These are phyloP conservation scores for Oncopeltus fasciatus DNA, from an alignment of 1,140 invertebrate genomes.

Conservation along the genomic window DNA sequence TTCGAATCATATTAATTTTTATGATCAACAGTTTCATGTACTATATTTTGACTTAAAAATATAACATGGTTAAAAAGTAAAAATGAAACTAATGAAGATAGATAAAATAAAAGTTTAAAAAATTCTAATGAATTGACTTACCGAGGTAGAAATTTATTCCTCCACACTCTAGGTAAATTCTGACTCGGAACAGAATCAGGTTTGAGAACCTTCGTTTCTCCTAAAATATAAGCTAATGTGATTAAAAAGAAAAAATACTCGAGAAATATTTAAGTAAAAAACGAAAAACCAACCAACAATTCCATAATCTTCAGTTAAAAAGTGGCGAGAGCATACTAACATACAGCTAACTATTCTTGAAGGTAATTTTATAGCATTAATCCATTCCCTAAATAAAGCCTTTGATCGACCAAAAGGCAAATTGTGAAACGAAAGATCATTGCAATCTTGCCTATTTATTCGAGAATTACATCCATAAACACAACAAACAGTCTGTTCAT, in stretches of 20 bases:
- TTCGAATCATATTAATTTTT: neutral
- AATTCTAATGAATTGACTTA: neutral
- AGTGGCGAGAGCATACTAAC: conserved; percentile 11
- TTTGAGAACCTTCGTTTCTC: conserved; percentile 11
- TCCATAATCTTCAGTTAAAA: conserved; percentile 4
- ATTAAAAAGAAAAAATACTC: neutral
- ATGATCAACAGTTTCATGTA: neutral
- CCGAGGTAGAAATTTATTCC: conserved; percentile 19
- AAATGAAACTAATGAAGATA: neutral
- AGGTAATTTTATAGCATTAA: conserved; percentile 12
- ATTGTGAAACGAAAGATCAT: neutral
- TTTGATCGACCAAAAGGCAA: neutral
- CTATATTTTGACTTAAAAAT: neutral
- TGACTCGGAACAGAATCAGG: conserved; percentile 13
- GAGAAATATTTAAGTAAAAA: neutral
- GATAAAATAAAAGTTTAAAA: neutral
- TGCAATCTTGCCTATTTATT: neutral
- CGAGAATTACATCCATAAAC: conserved; percentile 11
- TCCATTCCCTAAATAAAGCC: conserved; percentile 1
- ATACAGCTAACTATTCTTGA: neutral
- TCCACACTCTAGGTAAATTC: conserved; percentile 15
- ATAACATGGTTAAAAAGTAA: neutral
- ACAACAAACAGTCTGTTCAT: conserved; percentile 44
- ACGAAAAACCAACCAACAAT: conserved; percentile 3
- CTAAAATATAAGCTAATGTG: neutral